Evolutionary conservation across 2,797 vertebrate genomes (phyloP).

Genomic region (Ceryle rudis): DNA sequence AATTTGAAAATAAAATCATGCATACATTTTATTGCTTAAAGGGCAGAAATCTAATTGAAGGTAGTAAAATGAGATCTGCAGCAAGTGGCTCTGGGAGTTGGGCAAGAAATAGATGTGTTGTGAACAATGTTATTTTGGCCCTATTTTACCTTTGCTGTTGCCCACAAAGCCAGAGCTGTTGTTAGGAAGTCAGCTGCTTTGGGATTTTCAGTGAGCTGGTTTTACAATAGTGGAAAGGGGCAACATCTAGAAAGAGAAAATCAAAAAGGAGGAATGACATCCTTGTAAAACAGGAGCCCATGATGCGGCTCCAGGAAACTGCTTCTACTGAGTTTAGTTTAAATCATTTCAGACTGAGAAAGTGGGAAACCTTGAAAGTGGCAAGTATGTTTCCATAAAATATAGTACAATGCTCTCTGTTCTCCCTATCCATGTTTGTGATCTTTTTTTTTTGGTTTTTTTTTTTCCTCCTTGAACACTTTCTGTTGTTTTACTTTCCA

Average conservation of each 20-base stretch:
- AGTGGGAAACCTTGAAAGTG: neutral
- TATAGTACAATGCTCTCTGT: accelerated
- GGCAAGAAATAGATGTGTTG: neutral
- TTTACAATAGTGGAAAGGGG: neutral
- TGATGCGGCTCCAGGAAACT: neutral
- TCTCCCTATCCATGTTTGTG: accelerated
- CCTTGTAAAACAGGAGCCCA: neutral
- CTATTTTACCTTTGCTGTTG: neutral
- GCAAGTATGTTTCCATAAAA: neutral
- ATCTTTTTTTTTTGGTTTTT: neutral
- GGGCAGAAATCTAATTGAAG: neutral
- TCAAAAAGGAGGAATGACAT: neutral
- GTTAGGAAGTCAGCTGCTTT: neutral
- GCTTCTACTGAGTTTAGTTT: neutral
- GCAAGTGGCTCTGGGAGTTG: neutral
- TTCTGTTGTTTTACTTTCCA: neutral
- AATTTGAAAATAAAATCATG: neutral
- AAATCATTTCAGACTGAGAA: neutral
- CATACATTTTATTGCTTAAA: neutral
- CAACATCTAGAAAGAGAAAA: neutral
- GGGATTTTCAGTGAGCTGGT: neutral
- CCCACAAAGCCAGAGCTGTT: neutral
- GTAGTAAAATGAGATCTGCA: neutral
- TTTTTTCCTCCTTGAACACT: neutral
- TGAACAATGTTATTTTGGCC: neutral